phyloP scores from a whole-genome alignment of 30 jellyfish, hydroid and myxozoan genomes.

The Mastigias papua region DNA sequence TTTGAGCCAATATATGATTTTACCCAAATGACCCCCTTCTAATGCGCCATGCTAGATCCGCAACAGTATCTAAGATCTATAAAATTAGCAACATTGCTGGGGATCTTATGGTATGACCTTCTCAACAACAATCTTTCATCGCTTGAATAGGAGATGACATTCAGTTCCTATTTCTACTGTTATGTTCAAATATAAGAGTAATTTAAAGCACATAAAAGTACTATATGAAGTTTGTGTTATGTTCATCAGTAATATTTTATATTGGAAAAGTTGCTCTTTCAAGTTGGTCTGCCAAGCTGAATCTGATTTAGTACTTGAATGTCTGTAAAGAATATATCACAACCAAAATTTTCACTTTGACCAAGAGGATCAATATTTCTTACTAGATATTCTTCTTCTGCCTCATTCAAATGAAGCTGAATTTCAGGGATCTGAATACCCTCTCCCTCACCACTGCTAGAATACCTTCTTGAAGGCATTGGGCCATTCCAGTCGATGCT shows the following conservation, averaged over 20 bases:
- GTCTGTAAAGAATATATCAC: not conserved
- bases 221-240: not conserved
- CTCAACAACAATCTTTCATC: too few species aligned
- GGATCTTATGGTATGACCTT: too few species aligned
- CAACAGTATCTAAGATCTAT: too few species aligned
- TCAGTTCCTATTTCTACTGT: not conserved
- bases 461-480: conserved; percentile 40
- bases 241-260: not conserved
- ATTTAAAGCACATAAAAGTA: too few species aligned
- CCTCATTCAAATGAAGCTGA: not conserved
- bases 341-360: not conserved
- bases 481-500: conserved; percentile 47
- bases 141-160: too few species aligned
- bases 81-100: too few species aligned
- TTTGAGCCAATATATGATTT: too few species aligned
- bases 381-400: not conserved
- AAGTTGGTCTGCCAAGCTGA: not conserved
- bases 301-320: not conserved
- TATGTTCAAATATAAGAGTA: not conserved
- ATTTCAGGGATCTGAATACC: not conserved
- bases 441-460: conserved; percentile 19
- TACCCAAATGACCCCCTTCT: too few species aligned
- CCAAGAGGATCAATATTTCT: not conserved
- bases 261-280: not conserved
- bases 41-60: too few species aligned